A percentile compares a stretch with the other conserved stretches of the same genome.
These are phyloP conservation scores for Psittacus erithacus DNA, from an alignment of 2,113 vertebrate genomes.

Conservation along the genomic window DNA sequence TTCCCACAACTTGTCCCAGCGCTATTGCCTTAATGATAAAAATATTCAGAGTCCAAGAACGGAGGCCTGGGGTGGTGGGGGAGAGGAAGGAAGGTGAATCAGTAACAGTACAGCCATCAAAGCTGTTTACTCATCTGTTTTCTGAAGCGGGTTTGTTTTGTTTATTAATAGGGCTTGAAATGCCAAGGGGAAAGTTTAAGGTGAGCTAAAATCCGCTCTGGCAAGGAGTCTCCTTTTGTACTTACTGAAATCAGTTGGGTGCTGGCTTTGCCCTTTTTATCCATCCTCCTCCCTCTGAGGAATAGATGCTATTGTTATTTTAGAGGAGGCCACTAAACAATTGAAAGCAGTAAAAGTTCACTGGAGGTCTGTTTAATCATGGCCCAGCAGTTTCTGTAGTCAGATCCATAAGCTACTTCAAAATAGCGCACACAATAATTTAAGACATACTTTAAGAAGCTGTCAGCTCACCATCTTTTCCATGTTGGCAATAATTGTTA, in stretches of 20 bases:
- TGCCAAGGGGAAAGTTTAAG: slow-evolving; percentile 20
- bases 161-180: slow-evolving; percentile 56
- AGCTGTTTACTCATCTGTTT: slow-evolving; percentile 34
- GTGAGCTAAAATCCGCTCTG: slow-evolving; percentile 14
- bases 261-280: slow-evolving; percentile 5
- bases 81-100: neutral
- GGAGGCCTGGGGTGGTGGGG: neutral
- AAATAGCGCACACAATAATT: neutral
- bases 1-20: neutral
- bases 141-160: neutral
- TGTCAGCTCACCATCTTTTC: neutral
- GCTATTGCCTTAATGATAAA: neutral
- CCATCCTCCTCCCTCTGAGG: neutral
- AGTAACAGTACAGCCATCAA: neutral
- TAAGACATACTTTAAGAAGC: neutral
- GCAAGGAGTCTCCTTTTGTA: neutral
- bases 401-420: neutral
- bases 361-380: neutral
- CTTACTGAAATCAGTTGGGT: neutral
- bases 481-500: neutral
- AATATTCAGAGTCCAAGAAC: neutral
- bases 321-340: neutral
- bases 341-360: neutral
- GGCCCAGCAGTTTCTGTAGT: neutral
- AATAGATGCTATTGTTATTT: neutral